phyloP scores from a whole-genome alignment of 2,888 invertebrate species.

The Acanthacorydalis orientalis region DNA sequence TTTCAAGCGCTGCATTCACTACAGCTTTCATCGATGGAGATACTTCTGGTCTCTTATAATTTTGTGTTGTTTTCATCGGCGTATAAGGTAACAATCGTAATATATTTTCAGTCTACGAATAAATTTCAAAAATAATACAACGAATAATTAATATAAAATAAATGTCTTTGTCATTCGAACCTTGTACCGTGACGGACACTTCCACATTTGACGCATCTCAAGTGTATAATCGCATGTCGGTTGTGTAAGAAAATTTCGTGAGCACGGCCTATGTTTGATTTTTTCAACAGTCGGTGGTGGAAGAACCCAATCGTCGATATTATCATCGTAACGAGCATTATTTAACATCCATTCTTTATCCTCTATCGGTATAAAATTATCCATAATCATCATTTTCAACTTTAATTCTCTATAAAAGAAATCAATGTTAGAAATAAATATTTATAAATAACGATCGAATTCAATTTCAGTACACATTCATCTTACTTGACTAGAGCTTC shows the following conservation, averaged over 20 bases:
- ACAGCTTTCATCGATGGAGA: constrained; percentile 57
- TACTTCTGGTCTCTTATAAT: constrained; percentile 51
- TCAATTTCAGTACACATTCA: too few species aligned
- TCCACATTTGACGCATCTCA: constrained; percentile 12
- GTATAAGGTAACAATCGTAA: constrained; percentile 57
- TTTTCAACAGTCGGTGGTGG: constrained; percentile 20
- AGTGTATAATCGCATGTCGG: constrained; percentile 24
- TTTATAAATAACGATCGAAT: not conserved
- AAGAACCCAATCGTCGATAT: constrained; percentile 56
- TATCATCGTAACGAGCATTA: constrained; percentile 64
- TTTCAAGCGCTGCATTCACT: constrained; percentile 37
- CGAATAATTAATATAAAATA: not conserved
- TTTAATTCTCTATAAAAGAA: constrained; percentile 52
- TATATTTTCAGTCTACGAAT: constrained; percentile 43
- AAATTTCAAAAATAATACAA: constrained; percentile 2
- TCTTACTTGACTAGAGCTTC: constrained; percentile 65
- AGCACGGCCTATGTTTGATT: constrained; percentile 20
- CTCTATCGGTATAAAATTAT: constrained; percentile 77
- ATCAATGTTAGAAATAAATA: constrained; percentile 1
- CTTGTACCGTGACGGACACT: not conserved
- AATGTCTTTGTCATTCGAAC: not conserved
- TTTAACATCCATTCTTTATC: constrained; percentile 58
- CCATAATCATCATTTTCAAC: constrained; percentile 72
- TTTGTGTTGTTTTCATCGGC: constrained; percentile 58
- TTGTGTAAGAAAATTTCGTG: constrained; percentile 20